Evolutionary conservation across 1,140 invertebrate genomes (phyloP), one percentile per base, ranked within the genome.

Genomic region (Euwallacea fornicatus): DNA sequence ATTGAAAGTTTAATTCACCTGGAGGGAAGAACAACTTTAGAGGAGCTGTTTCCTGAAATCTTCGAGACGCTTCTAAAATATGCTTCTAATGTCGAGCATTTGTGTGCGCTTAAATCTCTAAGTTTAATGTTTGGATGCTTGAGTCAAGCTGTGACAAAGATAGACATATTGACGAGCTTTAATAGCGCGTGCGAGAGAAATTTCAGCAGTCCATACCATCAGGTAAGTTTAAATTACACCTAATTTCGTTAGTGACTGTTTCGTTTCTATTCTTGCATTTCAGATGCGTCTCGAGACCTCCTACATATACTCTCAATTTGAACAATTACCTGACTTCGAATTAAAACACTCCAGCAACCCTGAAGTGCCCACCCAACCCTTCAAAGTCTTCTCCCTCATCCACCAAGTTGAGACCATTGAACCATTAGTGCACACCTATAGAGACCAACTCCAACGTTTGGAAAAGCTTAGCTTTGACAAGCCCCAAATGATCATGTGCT

Each of bases 241-340:
- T 66, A 61, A 82, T 78, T 74, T 41, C 46, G 56, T 64, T 53
- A 71, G 64, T 50, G 7, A 50, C 6, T 50, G 46, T 10, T 46
- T 46, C 11, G 60, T 42, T 74, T 74, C 15, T 8, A 46, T 15
- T 46, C 60, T 61, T 61, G 54, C 68, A 81, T 85, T 86, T 44
- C 80, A 89, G 85, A 82, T 92, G 11, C 85, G 93, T 11, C 78
- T 91, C 3, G 80, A 90, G 16, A 88, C 89, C 7, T 82, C 88
- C 1, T 89, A 92, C 76, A 87, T 93, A 42, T 88, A 93, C 76
- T 88, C 89, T 42, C 79, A 90, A 13, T 92, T 94, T 79, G 85
- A 89, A 74, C 78, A 83, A 68, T 66, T 86, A 7, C 74, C 84
- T 69, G 81, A 85, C 75, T 77, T 79, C 41, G 53, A 77, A 7